phyloP scores from a whole-genome alignment of 2,888 invertebrate species.

The Drosophila anomalipes region DNA sequence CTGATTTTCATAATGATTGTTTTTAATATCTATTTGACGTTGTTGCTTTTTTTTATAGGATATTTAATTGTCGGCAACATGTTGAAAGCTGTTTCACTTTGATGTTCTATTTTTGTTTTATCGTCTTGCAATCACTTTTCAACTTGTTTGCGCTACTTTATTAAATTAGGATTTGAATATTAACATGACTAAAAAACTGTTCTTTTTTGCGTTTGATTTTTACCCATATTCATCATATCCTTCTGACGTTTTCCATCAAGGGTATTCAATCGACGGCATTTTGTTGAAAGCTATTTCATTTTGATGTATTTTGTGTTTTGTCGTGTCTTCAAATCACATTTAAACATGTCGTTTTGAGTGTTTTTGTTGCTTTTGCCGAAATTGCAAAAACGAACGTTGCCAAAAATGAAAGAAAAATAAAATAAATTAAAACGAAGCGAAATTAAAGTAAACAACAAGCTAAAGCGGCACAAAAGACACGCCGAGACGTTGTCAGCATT shows the following conservation, averaged over 20 bases:
- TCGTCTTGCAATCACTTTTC: not conserved
- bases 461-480: conserved; percentile 64
- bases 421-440: conserved; percentile 40
- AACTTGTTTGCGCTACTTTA: not conserved
- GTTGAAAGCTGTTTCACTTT: not conserved
- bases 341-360: conserved; percentile 37
- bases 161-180: not conserved
- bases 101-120: not conserved
- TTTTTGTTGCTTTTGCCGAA: conserved; percentile 46
- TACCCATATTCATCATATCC: not conserved
- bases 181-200: not conserved
- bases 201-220: not conserved
- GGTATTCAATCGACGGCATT: not conserved
- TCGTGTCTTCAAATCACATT: conserved; percentile 46
- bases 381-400: conserved; percentile 51
- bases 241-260: not conserved
- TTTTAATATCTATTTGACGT: not conserved
- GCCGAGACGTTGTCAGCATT: conserved; percentile 66
- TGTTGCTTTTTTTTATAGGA: not conserved
- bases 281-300: conserved; percentile 14
- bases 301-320: conserved; percentile 11
- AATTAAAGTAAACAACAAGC: conserved; percentile 66
- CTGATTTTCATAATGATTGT: not conserved
- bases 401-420: conserved; percentile 44
- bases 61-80: not conserved